Percentiles rank a stretch among this genome's conserved stretches.
Evolutionary conservation across 2,797 vertebrate species (phyloP).

Genomic region (Lepilemur ruficaudatus): DNA sequence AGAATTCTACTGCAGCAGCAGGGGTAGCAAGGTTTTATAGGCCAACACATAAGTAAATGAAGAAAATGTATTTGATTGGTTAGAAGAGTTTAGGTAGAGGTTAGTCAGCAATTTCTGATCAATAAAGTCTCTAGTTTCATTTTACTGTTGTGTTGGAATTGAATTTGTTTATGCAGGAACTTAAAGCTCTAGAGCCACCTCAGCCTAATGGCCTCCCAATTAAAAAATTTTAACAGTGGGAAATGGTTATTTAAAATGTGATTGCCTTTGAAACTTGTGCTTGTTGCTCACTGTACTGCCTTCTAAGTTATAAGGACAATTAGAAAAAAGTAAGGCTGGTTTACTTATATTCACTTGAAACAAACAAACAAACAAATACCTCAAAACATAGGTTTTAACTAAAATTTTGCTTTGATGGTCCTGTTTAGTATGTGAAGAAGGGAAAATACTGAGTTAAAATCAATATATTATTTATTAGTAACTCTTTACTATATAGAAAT

Average conservation of each 20-base stretch:
- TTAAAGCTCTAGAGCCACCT: neutral
- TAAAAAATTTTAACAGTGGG: neutral
- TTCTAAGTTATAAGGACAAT: neutral
- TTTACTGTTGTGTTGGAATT: neutral
- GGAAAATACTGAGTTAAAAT: neutral
- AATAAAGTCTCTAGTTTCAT: neutral
- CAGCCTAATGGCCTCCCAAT: neutral
- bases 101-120: neutral
- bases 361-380: neutral
- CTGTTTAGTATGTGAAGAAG: neutral
- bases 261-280: neutral
- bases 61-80: neutral
- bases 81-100: neutral
- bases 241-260: neutral
- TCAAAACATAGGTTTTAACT: neutral
- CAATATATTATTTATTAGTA: neutral
- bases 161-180: neutral
- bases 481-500: neutral
- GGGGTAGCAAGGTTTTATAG: neutral
- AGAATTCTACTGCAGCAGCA: neutral
- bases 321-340: neutral
- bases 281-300: neutral
- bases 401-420: neutral
- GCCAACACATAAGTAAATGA: neutral
- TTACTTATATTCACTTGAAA: neutral